Conservation (phyloP, 2,113 vertebrate species). For the Eupsittula cactorum region DNA sequence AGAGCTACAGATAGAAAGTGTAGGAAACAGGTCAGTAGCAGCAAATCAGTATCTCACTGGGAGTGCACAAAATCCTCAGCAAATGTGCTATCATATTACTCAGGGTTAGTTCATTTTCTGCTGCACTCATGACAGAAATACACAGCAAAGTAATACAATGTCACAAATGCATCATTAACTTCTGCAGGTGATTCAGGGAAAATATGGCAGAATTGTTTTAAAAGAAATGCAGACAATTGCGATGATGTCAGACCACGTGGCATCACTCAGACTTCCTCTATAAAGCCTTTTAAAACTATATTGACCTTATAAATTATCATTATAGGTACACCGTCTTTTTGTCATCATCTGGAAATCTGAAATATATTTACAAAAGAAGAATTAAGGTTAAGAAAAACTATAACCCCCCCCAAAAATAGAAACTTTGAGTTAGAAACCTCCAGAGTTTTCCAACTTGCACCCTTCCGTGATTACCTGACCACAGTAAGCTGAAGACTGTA, state of each 20-base stretch:
- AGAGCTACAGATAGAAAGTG: not conserved
- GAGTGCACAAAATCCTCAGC: not conserved
- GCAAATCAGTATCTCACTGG: not conserved
- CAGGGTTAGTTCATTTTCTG: not conserved
- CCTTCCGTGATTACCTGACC: not conserved
- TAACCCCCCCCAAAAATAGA: not conserved
- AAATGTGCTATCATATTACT: not conserved
- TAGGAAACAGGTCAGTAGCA: not conserved
- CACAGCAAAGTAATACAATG: not conserved
- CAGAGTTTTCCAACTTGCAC: not conserved
- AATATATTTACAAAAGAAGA: not conserved
- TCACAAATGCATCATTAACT: not conserved
- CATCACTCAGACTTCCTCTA: not conserved
- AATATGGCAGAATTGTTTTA: not conserved
- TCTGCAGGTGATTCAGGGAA: not conserved
- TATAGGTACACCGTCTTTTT: rapidly evolving
- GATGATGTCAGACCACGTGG: not conserved
- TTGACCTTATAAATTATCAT: not conserved
- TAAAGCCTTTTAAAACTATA: not conserved
- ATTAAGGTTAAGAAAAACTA: not conserved
- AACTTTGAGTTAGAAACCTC: not conserved
- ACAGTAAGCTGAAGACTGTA: not conserved
- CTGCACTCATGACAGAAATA: not conserved
- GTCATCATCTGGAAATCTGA: not conserved
- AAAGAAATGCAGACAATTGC: not conserved